Base-by-base conservation (phyloP, 2,888 invertebrate genomes). In the Tenthredo distinguenda region DNA sequence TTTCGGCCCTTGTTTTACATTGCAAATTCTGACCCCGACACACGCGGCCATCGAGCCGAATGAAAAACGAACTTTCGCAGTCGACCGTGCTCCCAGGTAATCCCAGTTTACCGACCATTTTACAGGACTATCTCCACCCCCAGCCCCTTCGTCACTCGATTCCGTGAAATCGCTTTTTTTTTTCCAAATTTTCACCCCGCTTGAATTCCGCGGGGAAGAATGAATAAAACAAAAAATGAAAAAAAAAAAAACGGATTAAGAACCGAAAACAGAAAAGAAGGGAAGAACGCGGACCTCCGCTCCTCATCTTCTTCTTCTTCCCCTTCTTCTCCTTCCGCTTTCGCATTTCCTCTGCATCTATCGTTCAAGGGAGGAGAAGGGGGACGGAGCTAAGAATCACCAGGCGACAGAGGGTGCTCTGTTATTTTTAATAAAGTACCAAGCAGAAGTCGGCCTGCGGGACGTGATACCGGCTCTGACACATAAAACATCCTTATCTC, bases 401-500 rank as follows among this genome's bases (percentile, higher is more conserved):
- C 50, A 37, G 21, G 77, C 50, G 72, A 84, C 72, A 84, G 84
- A 74, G 84, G 85, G 88, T 74, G 86, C 87, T 86, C 85, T 88
- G 88, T 90, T 89, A 90, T 90, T 91, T 91, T 90, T 88, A 89
- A 90, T 90, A 90, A 90, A 88, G 88, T 86, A 88, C 88, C 87
- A 43, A 86, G 87, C 40, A 65, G 84, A 85, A 87, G 89, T 87
- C 86, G 84, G 86, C 85, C 88, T 87, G 86, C 85, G 86, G 83
- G 87, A 87, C 87, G 88, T 86, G 90, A 91, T 90, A 90, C 87
- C 88, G 86, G 84, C 72, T 85, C 86, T 87, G 85, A 87, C 88
- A 89, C 89, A 90, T 90, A 90, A 91, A 91, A 90, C 87, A 90
- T 87, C 86, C 90, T 91, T 91, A 91, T 91, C 91, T 90, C 84